These are phyloP conservation scores for Hirundichthys speculiger DNA, from an alignment of 2,113 vertebrate species.

Conservation along the genomic window DNA sequence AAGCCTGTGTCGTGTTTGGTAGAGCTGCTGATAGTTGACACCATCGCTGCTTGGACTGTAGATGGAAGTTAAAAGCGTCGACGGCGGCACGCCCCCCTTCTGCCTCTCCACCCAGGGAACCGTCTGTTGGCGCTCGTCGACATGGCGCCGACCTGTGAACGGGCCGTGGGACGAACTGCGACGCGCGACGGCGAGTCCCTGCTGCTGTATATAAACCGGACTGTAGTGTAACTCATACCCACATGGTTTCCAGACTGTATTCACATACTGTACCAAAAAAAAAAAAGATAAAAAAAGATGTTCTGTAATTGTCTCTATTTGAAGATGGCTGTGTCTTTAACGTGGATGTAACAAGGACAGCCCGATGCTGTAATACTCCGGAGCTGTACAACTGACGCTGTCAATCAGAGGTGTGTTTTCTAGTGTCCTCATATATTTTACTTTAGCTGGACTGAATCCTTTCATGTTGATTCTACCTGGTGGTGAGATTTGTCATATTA, in stretches of 20 bases:
- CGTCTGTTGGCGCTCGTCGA: conserved; percentile 64
- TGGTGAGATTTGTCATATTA: conserved; percentile 71
- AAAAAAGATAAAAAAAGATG: conserved; percentile 39
- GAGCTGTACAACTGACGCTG: too few relatives aligned
- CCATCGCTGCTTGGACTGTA: conserved; percentile 5
- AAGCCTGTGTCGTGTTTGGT: conserved; percentile 41
- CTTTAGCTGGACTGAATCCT: conserved; percentile 55
- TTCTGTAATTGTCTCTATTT: conserved; percentile 57
- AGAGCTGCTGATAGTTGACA: conserved; percentile 48
- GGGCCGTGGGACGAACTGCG: conserved; percentile 7
- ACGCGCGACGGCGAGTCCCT: conserved; percentile 12
- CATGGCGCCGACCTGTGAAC: conserved; percentile 59
- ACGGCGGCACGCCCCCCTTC: conserved; percentile 40
- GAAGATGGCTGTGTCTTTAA: conserved; percentile 53
- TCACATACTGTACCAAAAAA: conserved; percentile 30
- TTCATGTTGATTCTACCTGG: conserved; percentile 67
- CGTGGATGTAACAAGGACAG: conserved; percentile 35
- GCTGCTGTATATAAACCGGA: conserved; percentile 56
- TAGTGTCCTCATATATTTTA: conserved; percentile 61
- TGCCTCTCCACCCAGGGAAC: conserved; percentile 32
- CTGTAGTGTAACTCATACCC: conserved; percentile 41
- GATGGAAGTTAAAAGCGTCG: not conserved
- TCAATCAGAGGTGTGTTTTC: conserved; percentile 47
- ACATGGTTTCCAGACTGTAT: conserved; percentile 37
- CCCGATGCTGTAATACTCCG: too few relatives aligned